A percentile compares a stretch with the other conserved stretches of the same genome.
Evolutionary conservation across 2,888 invertebrate species (phyloP).

Genomic region (Schizaphis graminum): DNA sequence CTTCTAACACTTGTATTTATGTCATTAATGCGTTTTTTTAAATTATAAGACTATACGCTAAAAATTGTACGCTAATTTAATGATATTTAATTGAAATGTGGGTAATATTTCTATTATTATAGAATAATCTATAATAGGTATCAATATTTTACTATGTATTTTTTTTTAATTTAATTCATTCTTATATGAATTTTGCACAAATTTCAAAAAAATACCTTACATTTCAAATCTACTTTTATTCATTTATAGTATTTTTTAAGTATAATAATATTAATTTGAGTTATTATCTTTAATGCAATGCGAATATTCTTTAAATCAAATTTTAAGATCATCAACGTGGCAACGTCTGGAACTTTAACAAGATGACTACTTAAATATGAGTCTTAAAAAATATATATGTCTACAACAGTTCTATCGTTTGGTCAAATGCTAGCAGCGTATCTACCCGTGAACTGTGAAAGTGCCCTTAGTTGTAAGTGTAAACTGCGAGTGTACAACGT

Average conservation of each 20-base stretch:
- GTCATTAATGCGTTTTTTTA: neutral
- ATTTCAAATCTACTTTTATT: neutral
- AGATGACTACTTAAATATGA: neutral
- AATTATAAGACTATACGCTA: neutral
- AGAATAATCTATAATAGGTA: neutral
- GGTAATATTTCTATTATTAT: neutral
- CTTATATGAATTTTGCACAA: neutral
- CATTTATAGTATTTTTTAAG: neutral
- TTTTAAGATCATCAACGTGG: neutral
- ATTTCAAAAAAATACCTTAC: neutral
- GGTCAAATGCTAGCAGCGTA: neutral
- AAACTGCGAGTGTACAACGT: neutral
- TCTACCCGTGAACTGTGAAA: neutral
- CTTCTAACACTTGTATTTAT: neutral
- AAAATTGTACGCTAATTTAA: neutral
- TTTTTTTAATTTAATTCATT: neutral
- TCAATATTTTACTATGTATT: neutral
- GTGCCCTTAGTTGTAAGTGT: neutral
- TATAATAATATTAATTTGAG: neutral
- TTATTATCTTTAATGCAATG: neutral
- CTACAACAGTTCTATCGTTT: neutral
- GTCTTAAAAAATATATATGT: neutral
- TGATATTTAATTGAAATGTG: neutral
- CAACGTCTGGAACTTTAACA: neutral
- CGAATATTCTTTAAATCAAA: neutral